Percentiles rank a stretch among this genome's conserved stretches.
Evolutionary conservation across 2,113 vertebrate genomes (phyloP).

Genomic region (Malurus cyaneus): DNA sequence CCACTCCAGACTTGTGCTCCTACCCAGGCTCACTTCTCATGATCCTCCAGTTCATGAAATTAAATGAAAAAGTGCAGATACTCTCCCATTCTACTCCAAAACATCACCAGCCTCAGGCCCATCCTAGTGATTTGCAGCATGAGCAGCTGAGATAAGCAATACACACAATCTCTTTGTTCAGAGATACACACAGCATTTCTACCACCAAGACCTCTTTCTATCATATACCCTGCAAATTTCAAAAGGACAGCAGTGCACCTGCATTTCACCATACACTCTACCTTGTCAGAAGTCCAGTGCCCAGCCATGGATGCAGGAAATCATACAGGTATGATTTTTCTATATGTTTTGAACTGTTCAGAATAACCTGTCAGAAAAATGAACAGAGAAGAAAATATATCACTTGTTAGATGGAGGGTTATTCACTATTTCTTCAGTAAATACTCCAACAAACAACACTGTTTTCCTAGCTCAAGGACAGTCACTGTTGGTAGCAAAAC

Average conservation of each 20-base stretch:
- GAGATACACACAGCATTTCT: neutral
- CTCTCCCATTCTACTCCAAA: neutral
- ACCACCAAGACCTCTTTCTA: neutral
- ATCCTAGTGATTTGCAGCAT: neutral
- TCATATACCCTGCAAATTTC: neutral
- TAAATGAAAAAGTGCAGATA: neutral
- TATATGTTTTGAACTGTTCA: slow-evolving; percentile 84
- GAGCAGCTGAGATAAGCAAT: neutral
- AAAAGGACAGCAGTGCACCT: neutral
- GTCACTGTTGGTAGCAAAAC: neutral
- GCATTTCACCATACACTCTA: slow-evolving; percentile 52
- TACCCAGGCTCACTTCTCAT: neutral
- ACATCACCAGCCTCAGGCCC: neutral
- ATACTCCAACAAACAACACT: neutral
- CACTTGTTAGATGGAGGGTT: neutral
- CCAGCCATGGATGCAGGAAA: slow-evolving; percentile 94
- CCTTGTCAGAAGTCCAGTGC: slow-evolving; percentile 92
- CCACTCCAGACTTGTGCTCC: neutral
- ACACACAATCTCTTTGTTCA: neutral
- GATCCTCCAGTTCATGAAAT: neutral
- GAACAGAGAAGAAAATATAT: neutral
- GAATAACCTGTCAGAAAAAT: slow-evolving; percentile 73
- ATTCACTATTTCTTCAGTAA: neutral
- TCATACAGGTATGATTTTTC: slow-evolving; percentile 83
- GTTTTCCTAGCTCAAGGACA: neutral